These are phyloP conservation scores for Ceratina calcarata DNA, from an alignment of 1,140 invertebrate species.

Conservation along the genomic window DNA sequence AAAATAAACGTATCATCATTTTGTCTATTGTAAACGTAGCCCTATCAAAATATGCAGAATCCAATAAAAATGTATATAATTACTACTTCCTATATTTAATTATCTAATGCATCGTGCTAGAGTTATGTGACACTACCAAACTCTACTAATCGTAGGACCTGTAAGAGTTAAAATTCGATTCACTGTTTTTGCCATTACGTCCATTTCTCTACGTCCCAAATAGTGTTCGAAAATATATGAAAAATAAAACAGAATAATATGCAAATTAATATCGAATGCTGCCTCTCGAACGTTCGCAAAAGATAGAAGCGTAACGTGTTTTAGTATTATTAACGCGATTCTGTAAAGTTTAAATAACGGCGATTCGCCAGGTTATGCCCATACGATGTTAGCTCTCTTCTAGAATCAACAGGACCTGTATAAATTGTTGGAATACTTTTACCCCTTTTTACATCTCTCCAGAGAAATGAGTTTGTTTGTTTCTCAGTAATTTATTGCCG, in stretches of 20 bases:
- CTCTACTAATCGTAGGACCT: neutral
- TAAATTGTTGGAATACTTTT: neutral
- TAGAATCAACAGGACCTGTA: slow-evolving; percentile 8
- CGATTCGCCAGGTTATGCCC: neutral
- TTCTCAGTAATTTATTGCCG: slow-evolving; percentile 23
- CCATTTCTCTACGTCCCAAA: neutral
- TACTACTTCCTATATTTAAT: neutral
- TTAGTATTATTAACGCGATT: neutral
- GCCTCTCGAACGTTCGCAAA: slow-evolving; percentile 40
- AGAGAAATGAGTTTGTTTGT: neutral
- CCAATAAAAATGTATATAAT: neutral
- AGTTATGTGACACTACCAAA: slow-evolving; percentile 1
- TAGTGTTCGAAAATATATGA: neutral
- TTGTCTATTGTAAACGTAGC: neutral
- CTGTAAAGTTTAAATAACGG: neutral
- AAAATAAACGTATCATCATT: neutral
- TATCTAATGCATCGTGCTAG: neutral
- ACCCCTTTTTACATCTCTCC: neutral
- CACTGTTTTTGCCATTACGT: neutral
- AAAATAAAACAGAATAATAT: neutral
- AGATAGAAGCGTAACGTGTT: slow-evolving; percentile 33
- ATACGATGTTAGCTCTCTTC: slow-evolving; percentile 45
- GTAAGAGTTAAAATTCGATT: neutral
- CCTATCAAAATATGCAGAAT: neutral
- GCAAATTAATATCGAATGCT: slow-evolving; percentile 46